Evolutionary conservation across 2,113 vertebrate genomes (phyloP).

Genomic region (Electrona antarctica): DNA sequence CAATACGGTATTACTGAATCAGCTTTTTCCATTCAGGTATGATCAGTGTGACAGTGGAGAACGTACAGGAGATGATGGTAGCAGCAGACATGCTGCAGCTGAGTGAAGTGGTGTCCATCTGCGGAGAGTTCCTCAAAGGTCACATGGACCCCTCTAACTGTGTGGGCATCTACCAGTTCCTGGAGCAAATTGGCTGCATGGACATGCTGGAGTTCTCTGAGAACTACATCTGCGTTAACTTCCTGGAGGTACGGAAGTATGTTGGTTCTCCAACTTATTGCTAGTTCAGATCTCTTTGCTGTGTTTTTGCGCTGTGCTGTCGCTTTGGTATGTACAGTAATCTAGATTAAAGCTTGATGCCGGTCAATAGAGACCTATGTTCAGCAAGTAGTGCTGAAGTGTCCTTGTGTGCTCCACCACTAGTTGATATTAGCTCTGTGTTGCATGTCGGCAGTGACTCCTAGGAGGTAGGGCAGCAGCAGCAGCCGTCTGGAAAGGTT

Average conservation of each 20-base stretch:
- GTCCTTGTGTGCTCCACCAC: too few species aligned
- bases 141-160: conserved; percentile 94
- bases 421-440: too few species aligned
- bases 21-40: conserved; percentile 70
- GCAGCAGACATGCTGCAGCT: conserved; percentile 98
- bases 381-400: too few species aligned
- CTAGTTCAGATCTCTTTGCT: background rate
- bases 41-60: conserved; percentile 87
- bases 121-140: conserved; percentile 92
- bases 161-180: conserved; percentile 94
- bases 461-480: too few species aligned
- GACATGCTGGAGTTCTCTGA: conserved; percentile 92
- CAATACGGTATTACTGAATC: background rate
- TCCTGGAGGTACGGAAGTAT: conserved; percentile 84
- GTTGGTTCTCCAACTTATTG: background rate
- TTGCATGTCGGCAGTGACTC: too few species aligned
- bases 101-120: conserved; percentile 90
- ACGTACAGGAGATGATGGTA: conserved; percentile 93
- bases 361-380: too few species aligned
- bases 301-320: background rate
- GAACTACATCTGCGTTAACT: conserved; percentile 93
- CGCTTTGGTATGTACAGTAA: too few species aligned
- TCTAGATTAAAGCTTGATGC: too few species aligned
- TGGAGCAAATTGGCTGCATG: conserved; percentile 92
- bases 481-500: too few species aligned